These are phyloP conservation scores for Lasioglossum zephyrum DNA, from an alignment of 2,888 invertebrate genomes.

Conservation along the genomic window DNA sequence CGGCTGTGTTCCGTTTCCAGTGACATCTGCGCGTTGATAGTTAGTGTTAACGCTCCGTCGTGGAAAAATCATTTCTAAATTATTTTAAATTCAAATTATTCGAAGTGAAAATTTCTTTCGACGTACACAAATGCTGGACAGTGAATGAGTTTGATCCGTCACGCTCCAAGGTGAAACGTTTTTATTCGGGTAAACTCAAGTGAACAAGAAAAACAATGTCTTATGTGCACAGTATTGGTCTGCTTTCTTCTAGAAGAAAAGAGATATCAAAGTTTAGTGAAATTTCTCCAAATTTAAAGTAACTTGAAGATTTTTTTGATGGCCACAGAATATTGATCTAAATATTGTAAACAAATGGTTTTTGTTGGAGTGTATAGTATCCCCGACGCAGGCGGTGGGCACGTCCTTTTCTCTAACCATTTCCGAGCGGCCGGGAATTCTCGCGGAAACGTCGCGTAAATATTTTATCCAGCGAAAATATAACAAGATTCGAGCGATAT, in stretches of 20 bases:
- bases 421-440: conserved; percentile 15
- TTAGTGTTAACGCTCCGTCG: neutral
- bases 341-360: neutral
- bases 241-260: neutral
- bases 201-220: no score
- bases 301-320: neutral
- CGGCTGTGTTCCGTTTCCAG: neutral
- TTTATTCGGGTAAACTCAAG: no score
- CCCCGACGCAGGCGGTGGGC: neutral
- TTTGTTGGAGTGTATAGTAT: neutral
- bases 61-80: neutral
- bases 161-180: no score
- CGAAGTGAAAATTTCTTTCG: no score
- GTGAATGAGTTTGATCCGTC: no score
- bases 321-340: neutral
- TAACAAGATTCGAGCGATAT: conserved; percentile 54
- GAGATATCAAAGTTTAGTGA: neutral
- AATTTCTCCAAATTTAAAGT: neutral
- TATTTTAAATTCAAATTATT: neutral
- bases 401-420: neutral
- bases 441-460: conserved; percentile 22
- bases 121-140: no score
- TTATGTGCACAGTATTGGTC: no score
- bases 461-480: conserved; percentile 50
- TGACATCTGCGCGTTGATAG: conserved; percentile 33